Evolutionary conservation across 2,797 vertebrate species (phyloP), one percentile per base, ranked within the genome.

Genomic region (Galago senegalensis): DNA sequence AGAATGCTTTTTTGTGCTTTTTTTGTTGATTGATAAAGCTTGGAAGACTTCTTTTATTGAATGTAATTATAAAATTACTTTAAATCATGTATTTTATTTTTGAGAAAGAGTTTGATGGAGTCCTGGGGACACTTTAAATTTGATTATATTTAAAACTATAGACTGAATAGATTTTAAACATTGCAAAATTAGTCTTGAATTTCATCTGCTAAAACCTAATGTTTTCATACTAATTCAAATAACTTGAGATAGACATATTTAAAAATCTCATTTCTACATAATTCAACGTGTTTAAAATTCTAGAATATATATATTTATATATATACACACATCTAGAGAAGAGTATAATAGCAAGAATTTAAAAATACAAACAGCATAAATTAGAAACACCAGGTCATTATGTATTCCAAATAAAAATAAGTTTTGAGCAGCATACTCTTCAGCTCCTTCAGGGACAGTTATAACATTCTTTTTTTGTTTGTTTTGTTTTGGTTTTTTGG

Each of bases 131-230:
- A 72, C 21, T 56, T 70, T 67, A 69, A 89, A 87, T 72, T 53
- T 72, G 16, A 43, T 73, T 76, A 89, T 72, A 65, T 79, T 67
- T 89, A 60, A 61, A 90, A 60, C n/a, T 7, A 87, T 53, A 37
- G n/a, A 21, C 73, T 87, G 63, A 94, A 34, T 94, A 13, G 8
- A 75, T 80, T 84, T 72, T 80, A 89, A 96, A 63, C 0, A 91
- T 60, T 73, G 67, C 34, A 89, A 58, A 75, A 61, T 7, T 49
- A 91, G 7, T 73, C 17, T 81, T 89, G 16, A 43, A 90, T 82
- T 88, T 76, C 31, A 61, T 85, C 7, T 67, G 25, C 87, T 83
- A 89, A 56, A 76, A 89, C 53, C 18, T 60, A 70, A 60, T 53
- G 7, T 12, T 91, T 93, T 72, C 4, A 77, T 13, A 65, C 18